Conservation (phyloP, 2,888 invertebrate species). For the Mermis nigrescens region DNA sequence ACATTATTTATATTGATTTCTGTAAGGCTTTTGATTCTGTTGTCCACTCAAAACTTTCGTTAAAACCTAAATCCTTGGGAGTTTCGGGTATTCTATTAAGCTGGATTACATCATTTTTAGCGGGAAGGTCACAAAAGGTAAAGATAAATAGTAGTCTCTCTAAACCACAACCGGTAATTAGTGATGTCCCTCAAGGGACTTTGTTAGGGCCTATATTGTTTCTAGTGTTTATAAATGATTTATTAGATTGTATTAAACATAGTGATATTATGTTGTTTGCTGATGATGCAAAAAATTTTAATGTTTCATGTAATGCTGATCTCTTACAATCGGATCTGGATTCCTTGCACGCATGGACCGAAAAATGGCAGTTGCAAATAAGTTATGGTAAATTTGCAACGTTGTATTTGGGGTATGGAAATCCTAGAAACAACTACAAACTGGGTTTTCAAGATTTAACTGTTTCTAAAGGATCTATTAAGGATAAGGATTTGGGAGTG, state of each 20-base stretch:
- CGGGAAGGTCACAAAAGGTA: neutral
- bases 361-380: neutral
- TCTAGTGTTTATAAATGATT: conserved; percentile 5
- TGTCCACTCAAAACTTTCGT: too few relatives aligned
- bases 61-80: neutral
- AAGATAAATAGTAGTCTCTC: neutral
- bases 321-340: too few relatives aligned
- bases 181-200: conserved; percentile 1
- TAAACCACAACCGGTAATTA: neutral
- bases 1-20: too few relatives aligned
- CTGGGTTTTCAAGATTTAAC: too few relatives aligned
- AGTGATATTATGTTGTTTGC: too few relatives aligned
- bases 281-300: too few relatives aligned
- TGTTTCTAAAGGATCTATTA: too few relatives aligned
- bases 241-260: neutral
- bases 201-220: conserved; percentile 1
- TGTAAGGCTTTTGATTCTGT: too few relatives aligned
- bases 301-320: too few relatives aligned
- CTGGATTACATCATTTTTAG: neutral
- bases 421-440: too few relatives aligned
- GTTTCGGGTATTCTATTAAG: neutral
- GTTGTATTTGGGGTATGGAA: neutral
- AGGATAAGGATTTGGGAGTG: too few relatives aligned
- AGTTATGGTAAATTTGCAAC: neutral
- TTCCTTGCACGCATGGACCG: neutral